Conservation (phyloP, 2,113 vertebrate genomes). For the Dolichotis patagonum region DNA sequence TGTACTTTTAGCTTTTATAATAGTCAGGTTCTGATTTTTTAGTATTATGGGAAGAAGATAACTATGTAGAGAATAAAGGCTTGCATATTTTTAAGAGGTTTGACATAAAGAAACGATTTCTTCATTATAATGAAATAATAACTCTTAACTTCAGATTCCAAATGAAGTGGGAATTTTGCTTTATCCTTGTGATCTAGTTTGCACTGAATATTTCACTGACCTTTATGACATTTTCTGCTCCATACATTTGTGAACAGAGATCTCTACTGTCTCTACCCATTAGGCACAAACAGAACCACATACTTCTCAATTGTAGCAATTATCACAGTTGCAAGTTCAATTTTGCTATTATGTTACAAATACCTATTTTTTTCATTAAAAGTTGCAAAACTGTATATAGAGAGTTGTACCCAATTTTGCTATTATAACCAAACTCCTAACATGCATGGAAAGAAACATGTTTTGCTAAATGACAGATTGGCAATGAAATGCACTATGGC, state of each 20-base stretch:
- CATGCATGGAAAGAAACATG: not conserved
- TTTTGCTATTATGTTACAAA: constrained; percentile 21
- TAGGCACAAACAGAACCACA: not conserved
- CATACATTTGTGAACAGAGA: not conserved
- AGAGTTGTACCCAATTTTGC: not conserved
- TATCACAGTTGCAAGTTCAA: not conserved
- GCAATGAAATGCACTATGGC: not conserved
- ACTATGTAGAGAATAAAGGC: not conserved
- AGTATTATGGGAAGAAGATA: not conserved
- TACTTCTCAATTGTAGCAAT: not conserved
- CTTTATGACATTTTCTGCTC: not conserved
- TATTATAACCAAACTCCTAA: not conserved
- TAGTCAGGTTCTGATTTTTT: not conserved
- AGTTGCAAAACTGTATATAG: not conserved
- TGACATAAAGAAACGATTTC: not conserved
- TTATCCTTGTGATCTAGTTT: not conserved
- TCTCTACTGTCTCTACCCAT: not conserved
- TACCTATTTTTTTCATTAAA: not conserved
- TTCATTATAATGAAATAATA: constrained; percentile 3
- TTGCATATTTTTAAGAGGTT: not conserved
- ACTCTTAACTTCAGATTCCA: not conserved
- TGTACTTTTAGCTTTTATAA: not conserved
- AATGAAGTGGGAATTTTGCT: not conserved
- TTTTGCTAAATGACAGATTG: not conserved
- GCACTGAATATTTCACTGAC: not conserved